A percentile compares a stretch with the other conserved stretches of the same genome.
Conservation (phyloP, 2,113 vertebrate species). For the Myiozetetes cayanensis region DNA sequence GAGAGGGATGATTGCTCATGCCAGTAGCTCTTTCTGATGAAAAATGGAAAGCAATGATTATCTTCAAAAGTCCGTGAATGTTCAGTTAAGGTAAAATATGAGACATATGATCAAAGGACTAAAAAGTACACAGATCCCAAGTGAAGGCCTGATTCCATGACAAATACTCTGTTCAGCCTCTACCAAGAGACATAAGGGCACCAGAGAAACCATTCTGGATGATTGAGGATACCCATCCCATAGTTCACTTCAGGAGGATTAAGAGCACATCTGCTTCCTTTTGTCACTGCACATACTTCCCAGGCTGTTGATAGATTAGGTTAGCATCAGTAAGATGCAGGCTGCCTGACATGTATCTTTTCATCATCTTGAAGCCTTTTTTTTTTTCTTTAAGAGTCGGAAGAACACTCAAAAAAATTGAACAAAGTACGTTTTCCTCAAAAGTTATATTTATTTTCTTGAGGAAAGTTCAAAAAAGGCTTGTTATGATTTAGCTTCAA, state of each 20-base stretch:
- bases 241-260: slow-evolving; percentile 17
- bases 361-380: background rate
- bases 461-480: background rate
- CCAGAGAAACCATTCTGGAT: slow-evolving; percentile 23
- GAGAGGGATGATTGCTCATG: background rate
- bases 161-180: slow-evolving; percentile 8
- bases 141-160: slow-evolving; percentile 23
- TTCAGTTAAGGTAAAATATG: slow-evolving; percentile 55
- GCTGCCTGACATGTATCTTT: background rate
- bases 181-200: slow-evolving; percentile 46
- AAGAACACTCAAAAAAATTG: background rate
- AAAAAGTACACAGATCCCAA: slow-evolving; percentile 31
- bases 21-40: slow-evolving; percentile 18
- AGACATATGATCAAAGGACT: slow-evolving; percentile 46
- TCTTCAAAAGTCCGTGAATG: slow-evolving; percentile 11
- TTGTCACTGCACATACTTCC: slow-evolving; percentile 42
- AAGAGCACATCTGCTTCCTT: slow-evolving; percentile 62
- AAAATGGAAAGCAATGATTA: slow-evolving; percentile 41
- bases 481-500: background rate
- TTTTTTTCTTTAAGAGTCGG: background rate
- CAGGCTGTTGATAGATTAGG: slow-evolving; percentile 33
- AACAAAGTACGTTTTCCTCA: background rate
- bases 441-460: background rate
- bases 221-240: slow-evolving; percentile 32
- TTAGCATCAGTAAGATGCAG: slow-evolving; percentile 13